Percentiles rank a stretch among this genome's conserved stretches.
Conservation (phyloP, 2,888 invertebrate genomes). For the Mythimna albipuncta region DNA sequence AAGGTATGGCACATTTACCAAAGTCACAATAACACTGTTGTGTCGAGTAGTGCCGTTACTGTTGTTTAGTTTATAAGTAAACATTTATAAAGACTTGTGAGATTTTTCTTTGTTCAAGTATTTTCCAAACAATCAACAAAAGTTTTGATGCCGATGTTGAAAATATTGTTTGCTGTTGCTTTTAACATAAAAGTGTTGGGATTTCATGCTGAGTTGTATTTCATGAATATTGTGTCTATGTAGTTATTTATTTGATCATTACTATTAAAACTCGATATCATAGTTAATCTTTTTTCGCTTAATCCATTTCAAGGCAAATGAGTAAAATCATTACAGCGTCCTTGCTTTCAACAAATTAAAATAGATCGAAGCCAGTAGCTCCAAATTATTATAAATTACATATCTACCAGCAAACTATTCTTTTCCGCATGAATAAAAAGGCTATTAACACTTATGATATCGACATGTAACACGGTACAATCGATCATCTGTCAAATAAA, state of each 20-base stretch:
- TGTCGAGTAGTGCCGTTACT: conserved; percentile 56
- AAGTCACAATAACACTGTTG: conserved; percentile 65
- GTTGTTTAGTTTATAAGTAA: conserved; percentile 47
- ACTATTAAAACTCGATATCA: conserved; percentile 8
- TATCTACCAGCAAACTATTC: conserved; percentile 16
- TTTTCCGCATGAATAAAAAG: conserved; percentile 45
- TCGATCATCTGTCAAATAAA: conserved; percentile 76
- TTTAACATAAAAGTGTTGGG: not conserved
- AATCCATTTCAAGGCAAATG: conserved; percentile 39
- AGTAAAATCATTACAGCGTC: conserved; percentile 44
- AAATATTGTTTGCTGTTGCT: not conserved
- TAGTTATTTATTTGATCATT: not conserved
- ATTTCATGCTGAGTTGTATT: not conserved
- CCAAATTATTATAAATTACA: conserved; percentile 48
- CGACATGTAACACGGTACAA: conserved; percentile 58
- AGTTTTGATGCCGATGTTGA: not conserved
- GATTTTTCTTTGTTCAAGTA: conserved; percentile 37
- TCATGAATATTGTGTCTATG: too few species aligned
- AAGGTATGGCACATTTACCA: conserved; percentile 51
- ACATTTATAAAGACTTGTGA: conserved; percentile 36
- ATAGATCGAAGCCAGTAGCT: conserved; percentile 29
- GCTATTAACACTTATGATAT: conserved; percentile 42
- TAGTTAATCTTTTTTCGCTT: conserved; percentile 25
- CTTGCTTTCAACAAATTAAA: conserved; percentile 61
- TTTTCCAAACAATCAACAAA: conserved; percentile 15